These are phyloP conservation scores for Artemia sinica DNA, from an alignment of 2,888 invertebrate species.

Conservation along the genomic window DNA sequence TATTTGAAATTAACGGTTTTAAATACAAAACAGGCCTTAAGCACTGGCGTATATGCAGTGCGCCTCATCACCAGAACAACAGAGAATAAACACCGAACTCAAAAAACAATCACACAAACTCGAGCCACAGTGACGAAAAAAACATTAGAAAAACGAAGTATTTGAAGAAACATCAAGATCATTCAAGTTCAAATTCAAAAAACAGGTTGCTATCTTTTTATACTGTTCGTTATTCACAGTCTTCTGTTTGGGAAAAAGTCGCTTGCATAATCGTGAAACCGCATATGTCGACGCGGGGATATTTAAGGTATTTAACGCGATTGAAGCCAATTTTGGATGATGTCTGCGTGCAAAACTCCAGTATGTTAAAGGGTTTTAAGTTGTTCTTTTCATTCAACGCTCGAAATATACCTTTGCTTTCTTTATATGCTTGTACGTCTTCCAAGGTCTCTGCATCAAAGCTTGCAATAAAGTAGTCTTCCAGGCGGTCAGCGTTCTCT, in stretches of 20 bases:
- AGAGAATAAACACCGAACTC: too few species aligned
- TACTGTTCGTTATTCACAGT: not conserved
- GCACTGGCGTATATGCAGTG: too few species aligned
- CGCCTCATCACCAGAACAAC: too few species aligned
- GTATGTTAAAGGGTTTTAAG: not conserved
- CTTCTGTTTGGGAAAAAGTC: not conserved
- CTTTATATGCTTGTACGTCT: slow-evolving; percentile 9
- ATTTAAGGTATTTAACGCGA: not conserved
- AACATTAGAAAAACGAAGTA: too few species aligned
- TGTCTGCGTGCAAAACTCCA: not conserved
- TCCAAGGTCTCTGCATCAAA: not conserved
- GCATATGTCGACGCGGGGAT: slow-evolving; percentile 1
- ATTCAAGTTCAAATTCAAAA: slow-evolving; percentile 3
- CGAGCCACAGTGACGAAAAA: too few species aligned
- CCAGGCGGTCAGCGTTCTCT: not conserved
- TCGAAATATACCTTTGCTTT: not conserved
- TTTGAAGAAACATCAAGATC: too few species aligned
- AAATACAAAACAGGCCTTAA: too few species aligned
- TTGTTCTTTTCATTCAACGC: not conserved
- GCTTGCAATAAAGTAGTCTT: not conserved
- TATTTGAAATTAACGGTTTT: too few species aligned
- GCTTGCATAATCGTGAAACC: not conserved
- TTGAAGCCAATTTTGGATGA: not conserved
- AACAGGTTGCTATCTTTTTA: slow-evolving; percentile 1
- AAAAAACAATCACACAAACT: too few species aligned